These are phyloP conservation scores for Calycopis cecrops DNA, from an alignment of 1,140 invertebrate species.

Conservation along the genomic window DNA sequence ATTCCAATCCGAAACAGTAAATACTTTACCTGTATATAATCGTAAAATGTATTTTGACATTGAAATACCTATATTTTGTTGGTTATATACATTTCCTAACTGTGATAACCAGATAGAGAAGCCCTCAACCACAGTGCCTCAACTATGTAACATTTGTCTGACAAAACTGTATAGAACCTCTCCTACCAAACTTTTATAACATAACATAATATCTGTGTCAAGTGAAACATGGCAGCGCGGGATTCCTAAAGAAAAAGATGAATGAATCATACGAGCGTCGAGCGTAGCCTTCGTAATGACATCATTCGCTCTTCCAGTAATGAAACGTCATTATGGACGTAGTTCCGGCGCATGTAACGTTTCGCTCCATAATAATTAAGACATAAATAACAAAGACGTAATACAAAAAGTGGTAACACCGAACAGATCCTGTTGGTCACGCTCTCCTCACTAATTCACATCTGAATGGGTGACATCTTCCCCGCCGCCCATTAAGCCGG, in stretches of 20 bases:
- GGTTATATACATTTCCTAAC: too few species aligned
- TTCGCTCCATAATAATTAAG: constrained; percentile 58
- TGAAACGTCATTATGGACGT: constrained; percentile 40
- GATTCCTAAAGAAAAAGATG: neutral
- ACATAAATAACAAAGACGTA: constrained; percentile 55
- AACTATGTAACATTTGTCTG: too few species aligned
- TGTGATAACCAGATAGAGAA: too few species aligned
- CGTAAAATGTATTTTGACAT: too few species aligned
- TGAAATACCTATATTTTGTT: too few species aligned
- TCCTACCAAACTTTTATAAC: too few species aligned
- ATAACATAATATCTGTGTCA: too few species aligned
- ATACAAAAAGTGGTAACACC: constrained; percentile 60
- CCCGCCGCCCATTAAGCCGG: constrained; percentile 21
- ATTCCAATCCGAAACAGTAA: too few species aligned
- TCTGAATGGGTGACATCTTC: constrained; percentile 51
- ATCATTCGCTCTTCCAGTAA: constrained; percentile 32
- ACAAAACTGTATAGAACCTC: too few species aligned
- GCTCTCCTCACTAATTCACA: constrained; percentile 39
- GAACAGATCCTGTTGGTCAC: constrained; percentile 54
- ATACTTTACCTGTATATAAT: too few species aligned
- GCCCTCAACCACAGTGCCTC: too few species aligned
- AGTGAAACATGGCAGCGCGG: too few species aligned
- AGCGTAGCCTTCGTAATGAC: constrained; percentile 34
- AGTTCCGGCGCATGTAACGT: constrained; percentile 30
- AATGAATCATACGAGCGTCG: constrained; percentile 12